Conservation (phyloP, 2,113 vertebrate species). For the Melierax canorus region DNA sequence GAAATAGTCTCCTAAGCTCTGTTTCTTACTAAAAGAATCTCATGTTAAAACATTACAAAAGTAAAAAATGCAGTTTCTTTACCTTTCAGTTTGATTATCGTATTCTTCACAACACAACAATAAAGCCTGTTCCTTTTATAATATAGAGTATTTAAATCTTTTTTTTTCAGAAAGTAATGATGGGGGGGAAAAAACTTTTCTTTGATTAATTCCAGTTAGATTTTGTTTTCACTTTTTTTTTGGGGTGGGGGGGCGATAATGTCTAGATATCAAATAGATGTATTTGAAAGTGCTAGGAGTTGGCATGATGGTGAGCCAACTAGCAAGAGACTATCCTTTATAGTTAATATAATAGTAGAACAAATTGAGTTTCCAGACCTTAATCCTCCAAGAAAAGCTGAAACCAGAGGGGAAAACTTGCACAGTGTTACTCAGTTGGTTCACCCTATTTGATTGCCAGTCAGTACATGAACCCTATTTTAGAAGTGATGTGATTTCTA, state of each 20-base stretch:
- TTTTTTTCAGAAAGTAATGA: slow-evolving; percentile 1
- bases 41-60: slow-evolving; percentile 54
- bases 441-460: slow-evolving; percentile 25
- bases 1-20: neutral
- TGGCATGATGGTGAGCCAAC: neutral
- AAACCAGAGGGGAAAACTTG: neutral
- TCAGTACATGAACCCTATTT: slow-evolving; percentile 28
- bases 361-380: slow-evolving; percentile 34
- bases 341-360: slow-evolving; percentile 9
- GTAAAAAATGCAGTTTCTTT: slow-evolving; percentile 65
- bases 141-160: neutral
- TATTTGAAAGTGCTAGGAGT: slow-evolving; percentile 5
- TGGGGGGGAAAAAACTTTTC: neutral
- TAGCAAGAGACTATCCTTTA: slow-evolving; percentile 9
- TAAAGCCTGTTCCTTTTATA: slow-evolving; percentile 35
- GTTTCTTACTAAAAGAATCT: slow-evolving; percentile 55
- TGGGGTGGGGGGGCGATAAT: neutral
- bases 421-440: slow-evolving; percentile 6
- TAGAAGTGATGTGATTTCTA: slow-evolving; percentile 46
- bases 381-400: slow-evolving; percentile 45
- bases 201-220: slow-evolving; percentile 19
- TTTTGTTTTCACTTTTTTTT: neutral
- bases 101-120: slow-evolving; percentile 31
- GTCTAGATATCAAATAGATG: neutral
- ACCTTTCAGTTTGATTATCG: slow-evolving; percentile 65